Base-by-base conservation (phyloP, 2,113 vertebrate species). In the Harpagus bidentatus region DNA sequence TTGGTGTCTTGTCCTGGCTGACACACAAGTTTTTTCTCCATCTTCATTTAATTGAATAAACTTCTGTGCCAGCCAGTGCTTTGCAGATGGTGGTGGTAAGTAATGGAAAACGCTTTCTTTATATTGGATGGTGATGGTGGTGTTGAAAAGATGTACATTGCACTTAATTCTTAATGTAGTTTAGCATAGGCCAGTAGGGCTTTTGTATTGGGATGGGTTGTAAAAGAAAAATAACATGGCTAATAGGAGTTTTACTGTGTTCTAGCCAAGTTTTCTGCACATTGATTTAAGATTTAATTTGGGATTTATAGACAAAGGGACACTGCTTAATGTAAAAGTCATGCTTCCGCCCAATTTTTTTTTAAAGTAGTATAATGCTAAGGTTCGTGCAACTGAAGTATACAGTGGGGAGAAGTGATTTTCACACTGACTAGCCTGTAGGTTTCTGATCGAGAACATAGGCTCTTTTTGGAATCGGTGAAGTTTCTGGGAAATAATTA, bases 1-100 rank as follows among this genome's bases (percentile, higher is more conserved):
- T 86, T 98, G 98, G 98, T 98, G 98, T 98, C 91, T 97, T 97
- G 82, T 66, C 82, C 97, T 98, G 98, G 95, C 98, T 98, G 98
- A 91, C 97, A 97, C 87, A 96, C 74, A 96, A 97, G 22, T 97
- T 98, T 98, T 76, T 97, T 98, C 96, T 90, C n/a, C 43, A 2
- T 77, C 29, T 84, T 94, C 19, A 78, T 96, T 96, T 63, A 92
- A 76, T 43, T 78, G 97, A 97, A 91, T 96, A 98, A 98, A 98
- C 93, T 97, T 98, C 93, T 97, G 86, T 98, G 97, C 95, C 98
- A 98, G 98, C 96, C 95, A 98, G 96, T 62, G 48, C 83, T 86
- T 94, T 62, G 82, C 66, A 85, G 34, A 10, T 76, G 67, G 78
- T 96, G 65, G 52, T 86, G 95, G 98, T 98, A 98, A 98, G 98